phyloP scores from a whole-genome alignment of 2,113 vertebrate species.

The Hippocampus guttulatus region DNA sequence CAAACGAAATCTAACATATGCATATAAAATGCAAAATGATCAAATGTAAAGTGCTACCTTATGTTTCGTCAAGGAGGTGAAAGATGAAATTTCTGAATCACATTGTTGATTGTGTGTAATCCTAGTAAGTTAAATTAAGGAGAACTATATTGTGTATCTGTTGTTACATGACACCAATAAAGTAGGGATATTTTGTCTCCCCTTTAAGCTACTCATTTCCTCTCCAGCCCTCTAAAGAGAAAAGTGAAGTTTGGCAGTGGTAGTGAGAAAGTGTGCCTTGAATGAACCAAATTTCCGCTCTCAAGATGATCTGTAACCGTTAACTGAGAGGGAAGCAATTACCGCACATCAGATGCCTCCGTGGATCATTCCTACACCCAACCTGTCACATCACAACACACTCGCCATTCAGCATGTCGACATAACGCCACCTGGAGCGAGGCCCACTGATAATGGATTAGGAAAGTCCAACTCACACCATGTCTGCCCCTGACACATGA shows the following conservation, averaged over 20 bases:
- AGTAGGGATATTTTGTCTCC: constrained; percentile 22
- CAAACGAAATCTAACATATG: too few species aligned
- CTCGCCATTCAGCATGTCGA: constrained; percentile 49
- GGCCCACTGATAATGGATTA: constrained; percentile 62
- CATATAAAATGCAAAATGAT: neutral
- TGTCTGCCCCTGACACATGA: constrained; percentile 26
- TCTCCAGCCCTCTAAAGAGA: constrained; percentile 10
- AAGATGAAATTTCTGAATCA: too few species aligned
- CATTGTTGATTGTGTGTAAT: neutral
- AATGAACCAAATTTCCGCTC: constrained; percentile 38
- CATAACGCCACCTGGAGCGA: constrained; percentile 63
- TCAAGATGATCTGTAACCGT: constrained; percentile 50
- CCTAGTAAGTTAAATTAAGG: constrained; percentile 13
- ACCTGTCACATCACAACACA: constrained; percentile 62
- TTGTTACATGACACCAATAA: constrained; percentile 16
- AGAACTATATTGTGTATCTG: constrained; percentile 29
- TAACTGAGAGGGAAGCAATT: constrained; percentile 64
- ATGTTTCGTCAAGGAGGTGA: neutral
- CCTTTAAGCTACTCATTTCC: constrained; percentile 14
- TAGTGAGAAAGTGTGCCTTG: constrained; percentile 34
- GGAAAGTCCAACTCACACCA: constrained; percentile 58
- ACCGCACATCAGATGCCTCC: constrained; percentile 55
- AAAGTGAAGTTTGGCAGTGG: constrained; percentile 29
- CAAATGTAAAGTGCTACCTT: neutral
- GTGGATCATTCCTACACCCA: constrained; percentile 18